Evolutionary conservation across 2,113 vertebrate genomes (phyloP).

Genomic region (Aspidoscelis tigris): DNA sequence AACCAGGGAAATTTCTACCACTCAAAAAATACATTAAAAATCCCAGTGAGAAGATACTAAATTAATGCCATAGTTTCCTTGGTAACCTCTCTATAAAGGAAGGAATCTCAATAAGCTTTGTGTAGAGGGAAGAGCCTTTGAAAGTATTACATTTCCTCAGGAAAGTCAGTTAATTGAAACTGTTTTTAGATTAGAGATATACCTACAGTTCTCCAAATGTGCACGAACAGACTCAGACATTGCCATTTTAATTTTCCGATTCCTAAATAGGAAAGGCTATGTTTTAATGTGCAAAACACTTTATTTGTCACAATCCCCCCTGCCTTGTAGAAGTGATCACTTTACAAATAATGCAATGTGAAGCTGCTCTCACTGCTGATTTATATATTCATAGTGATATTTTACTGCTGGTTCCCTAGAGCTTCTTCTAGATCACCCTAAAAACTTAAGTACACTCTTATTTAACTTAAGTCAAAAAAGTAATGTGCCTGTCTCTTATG

Average conservation of each 20-base stretch:
- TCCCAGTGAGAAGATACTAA: slow-evolving; percentile 29
- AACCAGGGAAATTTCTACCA: slow-evolving; percentile 33
- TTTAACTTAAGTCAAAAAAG: not conserved
- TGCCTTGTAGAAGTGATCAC: not conserved
- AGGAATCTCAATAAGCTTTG: slow-evolving; percentile 33
- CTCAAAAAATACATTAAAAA: not conserved
- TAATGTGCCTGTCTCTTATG: not conserved
- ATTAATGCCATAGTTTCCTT: slow-evolving; percentile 54
- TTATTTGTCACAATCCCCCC: not conserved
- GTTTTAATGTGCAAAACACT: not conserved
- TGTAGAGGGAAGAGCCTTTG: slow-evolving; percentile 13
- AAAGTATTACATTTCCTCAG: slow-evolving; percentile 21
- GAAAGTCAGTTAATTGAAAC: slow-evolving; percentile 12
- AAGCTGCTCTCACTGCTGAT: not conserved
- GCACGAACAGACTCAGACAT: not conserved
- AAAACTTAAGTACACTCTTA: not conserved
- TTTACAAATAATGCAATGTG: not conserved
- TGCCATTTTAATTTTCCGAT: not conserved
- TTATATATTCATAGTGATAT: too few relatives aligned
- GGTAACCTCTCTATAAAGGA: slow-evolving; percentile 43
- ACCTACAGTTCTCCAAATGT: not conserved
- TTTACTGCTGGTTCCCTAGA: too few relatives aligned
- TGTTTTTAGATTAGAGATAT: not conserved
- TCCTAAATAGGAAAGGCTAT: not conserved
- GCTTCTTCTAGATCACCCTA: not conserved